phyloP scores from a whole-genome alignment of 2,797 vertebrate species.

The Aplochiton taeniatus region DNA sequence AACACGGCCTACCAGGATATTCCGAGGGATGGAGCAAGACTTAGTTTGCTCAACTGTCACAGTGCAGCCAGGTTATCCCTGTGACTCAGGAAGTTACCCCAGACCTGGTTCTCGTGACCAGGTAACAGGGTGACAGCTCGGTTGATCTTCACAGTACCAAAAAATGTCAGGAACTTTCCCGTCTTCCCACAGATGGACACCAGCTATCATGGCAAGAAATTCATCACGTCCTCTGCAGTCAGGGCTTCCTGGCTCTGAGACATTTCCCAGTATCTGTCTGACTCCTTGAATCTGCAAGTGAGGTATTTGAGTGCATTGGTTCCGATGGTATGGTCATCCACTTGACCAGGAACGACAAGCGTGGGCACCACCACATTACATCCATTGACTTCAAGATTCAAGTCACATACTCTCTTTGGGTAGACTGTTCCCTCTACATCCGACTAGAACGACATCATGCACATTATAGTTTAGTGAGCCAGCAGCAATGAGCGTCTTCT shows the following conservation, averaged over 20 bases:
- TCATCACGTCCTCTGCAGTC: neutral
- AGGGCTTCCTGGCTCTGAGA: neutral
- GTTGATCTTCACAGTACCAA: slow-evolving; percentile 8
- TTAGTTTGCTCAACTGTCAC: slow-evolving; percentile 1
- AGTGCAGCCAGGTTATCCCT: neutral
- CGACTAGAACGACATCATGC: neutral
- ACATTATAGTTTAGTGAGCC: neutral
- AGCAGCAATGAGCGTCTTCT: slow-evolving; percentile 1
- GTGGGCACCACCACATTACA: slow-evolving; percentile 7
- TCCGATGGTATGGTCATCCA: slow-evolving; percentile 6
- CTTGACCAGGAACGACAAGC: slow-evolving; percentile 1
- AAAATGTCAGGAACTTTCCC: neutral
- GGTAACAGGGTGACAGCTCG: neutral
- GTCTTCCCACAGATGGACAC: neutral
- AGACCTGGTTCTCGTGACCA: slow-evolving; percentile 3
- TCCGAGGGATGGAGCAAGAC: neutral
- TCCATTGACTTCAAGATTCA: neutral
- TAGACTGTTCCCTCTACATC: slow-evolving; percentile 4
- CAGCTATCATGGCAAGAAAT: slow-evolving; percentile 1
- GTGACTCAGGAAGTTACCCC: neutral
- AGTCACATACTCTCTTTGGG: slow-evolving; percentile 5
- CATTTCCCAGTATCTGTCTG: slow-evolving; percentile 2
- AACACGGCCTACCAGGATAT: slow-evolving; percentile 8
- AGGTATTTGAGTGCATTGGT: slow-evolving; percentile 10
- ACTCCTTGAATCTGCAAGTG: slow-evolving; percentile 6